Evolutionary conservation across 2,797 vertebrate species (phyloP), one percentile per base, ranked within the genome.

Genomic region (Hapalemur alaotrensis): DNA sequence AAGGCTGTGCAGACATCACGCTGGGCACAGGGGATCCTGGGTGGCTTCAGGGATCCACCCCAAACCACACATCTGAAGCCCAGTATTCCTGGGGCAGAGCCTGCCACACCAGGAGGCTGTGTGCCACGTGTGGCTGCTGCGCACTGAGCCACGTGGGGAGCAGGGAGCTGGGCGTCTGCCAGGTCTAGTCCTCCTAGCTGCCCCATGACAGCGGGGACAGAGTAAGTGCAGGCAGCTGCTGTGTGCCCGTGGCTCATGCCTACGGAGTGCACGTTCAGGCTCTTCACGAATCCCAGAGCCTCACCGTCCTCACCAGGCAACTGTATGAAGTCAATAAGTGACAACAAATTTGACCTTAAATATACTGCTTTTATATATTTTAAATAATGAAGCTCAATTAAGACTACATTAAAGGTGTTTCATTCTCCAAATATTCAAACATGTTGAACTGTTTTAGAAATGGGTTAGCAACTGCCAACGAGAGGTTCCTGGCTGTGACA

Each of bases 331-430:
- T 7, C n/a, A 7, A 23, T 54, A 54, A 54, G 5, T 1, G 13
- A n/a, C 13, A 28, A 7, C n/a, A 13, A 2, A 10, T 10, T 7
- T 38, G 57, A 18, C 48, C 48, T 67, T 14, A 12, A 18, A n/a
- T 1, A 17, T 0, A 2, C 48, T 13, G 1, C 38, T 18, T 30
- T 13, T 11, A 7, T 43, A 0, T 3, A 25, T 20, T 17, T 23
- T 8, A 20, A 4, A 22, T 7, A 10, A 54, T 0, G 11, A 28
- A 15, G 9, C 30, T 38, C 46, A 28, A 12, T 2, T 35, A 13
- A 57, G 57, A n/a, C 2, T 5, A 5, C 1, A 25, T 10, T 0
- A 10, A 46, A 48, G 54, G 2, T 65, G 5, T 23, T 52, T 61
- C 14, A 0, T 13, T 70, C 69, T 63, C 63, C 9, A 28, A 8